These are phyloP conservation scores for Myotis planiceps DNA, from an alignment of 2,797 vertebrate genomes.

Conservation along the genomic window DNA sequence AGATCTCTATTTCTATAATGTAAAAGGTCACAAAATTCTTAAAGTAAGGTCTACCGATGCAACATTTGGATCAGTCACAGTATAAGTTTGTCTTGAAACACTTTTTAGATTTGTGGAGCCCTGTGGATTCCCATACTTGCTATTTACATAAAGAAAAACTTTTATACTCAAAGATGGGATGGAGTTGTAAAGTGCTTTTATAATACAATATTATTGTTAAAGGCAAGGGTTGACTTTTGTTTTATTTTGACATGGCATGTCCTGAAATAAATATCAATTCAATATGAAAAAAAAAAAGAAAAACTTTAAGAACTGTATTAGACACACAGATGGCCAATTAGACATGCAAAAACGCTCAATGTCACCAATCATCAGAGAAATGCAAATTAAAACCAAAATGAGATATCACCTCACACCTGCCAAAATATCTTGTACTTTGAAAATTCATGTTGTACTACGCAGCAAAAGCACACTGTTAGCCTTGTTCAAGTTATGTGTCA, in stretches of 20 bases:
- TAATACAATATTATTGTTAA: conserved; percentile 86
- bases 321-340: background rate
- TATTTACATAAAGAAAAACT: background rate
- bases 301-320: background rate
- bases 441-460: background rate
- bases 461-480: background rate
- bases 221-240: conserved; percentile 81
- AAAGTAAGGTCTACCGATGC: background rate
- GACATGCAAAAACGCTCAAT: background rate
- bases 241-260: conserved; percentile 88
- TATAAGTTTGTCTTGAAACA: background rate
- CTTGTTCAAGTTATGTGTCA: background rate
- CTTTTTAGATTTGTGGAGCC: background rate
- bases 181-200: conserved; percentile 87
- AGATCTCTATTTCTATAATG: background rate
- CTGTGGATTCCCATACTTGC: background rate
- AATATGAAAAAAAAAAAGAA: conserved; percentile 68
- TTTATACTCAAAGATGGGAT: conserved; percentile 78
- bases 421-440: background rate
- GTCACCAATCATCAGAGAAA: background rate
- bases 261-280: conserved; percentile 88
- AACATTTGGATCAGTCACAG: background rate
- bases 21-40: background rate
- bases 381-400: background rate
- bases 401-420: background rate